Evolutionary conservation across 2,888 invertebrate species (phyloP), one percentile per base, ranked within the genome.

Genomic region (Yponomeuta malinellus): DNA sequence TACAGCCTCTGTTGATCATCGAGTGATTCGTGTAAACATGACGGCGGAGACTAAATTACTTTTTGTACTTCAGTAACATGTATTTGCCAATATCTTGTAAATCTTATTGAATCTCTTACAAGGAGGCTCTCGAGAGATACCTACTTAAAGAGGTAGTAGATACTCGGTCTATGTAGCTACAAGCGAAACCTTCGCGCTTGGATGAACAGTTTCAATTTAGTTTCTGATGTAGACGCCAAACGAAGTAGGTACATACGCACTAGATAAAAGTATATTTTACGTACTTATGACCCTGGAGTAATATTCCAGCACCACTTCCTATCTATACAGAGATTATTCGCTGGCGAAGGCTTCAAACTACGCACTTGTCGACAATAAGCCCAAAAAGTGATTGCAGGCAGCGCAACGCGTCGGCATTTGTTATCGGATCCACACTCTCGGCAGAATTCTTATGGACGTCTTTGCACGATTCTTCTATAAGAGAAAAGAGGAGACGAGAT

Each of bases 1-100:
- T 75, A 73, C 72, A 74, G 72, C 73, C 79, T 78, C 74, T 79
- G 76, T 79, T 81, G 78, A 78, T 78, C 80, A 76, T 78, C 73
- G 72, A 74, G 74, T 77, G 75, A 71, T 78, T 72, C 76, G 75
- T 76, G 73, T 76, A 72, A 77, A 77, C 72, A 76, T 70, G 70
- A 63, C 70, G 63, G 70, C 70, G 48, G 10, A 5, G 52, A 59
- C 52, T 15, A 59, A 59, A 15, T 59, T 59, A 59, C 52, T 15
- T 15, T 52, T 12, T 15, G 12, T 59, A 59, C 52, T 12, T 43
- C 43, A 6, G 43, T 43, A 43, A 43, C 43, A 43, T 5, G 52
- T 59, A 59, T 59, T 59, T 15, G 12, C 15, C 52, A 59, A 59
- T 59, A 59, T 59, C 52, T 12, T 59, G 52, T 1, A 59, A 59